Percentiles rank a stretch among this genome's conserved stretches.
Conservation (phyloP, 2,113 vertebrate genomes). For the Amazona vittata region DNA sequence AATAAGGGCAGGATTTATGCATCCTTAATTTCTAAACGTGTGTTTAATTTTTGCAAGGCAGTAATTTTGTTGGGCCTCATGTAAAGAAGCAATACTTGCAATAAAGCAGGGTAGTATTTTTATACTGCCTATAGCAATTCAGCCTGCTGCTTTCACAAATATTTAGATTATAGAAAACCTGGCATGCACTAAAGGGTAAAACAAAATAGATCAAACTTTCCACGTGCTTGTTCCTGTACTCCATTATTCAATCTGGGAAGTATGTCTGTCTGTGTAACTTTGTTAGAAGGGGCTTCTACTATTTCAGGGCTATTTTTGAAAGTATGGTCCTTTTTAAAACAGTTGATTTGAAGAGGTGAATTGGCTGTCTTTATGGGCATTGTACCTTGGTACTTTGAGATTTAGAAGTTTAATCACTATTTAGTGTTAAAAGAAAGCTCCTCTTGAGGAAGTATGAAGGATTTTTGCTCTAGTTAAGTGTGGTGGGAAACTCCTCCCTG, state of each 20-base stretch:
- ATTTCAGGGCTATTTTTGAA: background rate
- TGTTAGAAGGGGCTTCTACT: background rate
- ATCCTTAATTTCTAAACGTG: slow-evolving; percentile 6
- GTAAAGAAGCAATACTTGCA: background rate
- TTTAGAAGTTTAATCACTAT: background rate
- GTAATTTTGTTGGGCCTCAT: background rate
- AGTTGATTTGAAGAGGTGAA: background rate
- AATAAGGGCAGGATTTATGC: background rate
- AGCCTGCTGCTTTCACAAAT: background rate
- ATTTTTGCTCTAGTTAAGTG: background rate
- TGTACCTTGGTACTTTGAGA: background rate
- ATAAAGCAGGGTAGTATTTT: background rate
- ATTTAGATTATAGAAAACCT: slow-evolving; percentile 30
- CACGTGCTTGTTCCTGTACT: slow-evolving; percentile 48
- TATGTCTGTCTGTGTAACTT: slow-evolving; percentile 24
- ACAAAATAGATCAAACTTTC: slow-evolving; percentile 50
- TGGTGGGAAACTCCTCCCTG: background rate
- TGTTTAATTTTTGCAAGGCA: background rate
- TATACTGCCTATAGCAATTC: background rate
- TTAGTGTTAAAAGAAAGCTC: background rate
- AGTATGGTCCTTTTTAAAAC: background rate
- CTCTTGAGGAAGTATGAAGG: background rate
- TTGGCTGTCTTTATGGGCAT: background rate
- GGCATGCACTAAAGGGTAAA: background rate
- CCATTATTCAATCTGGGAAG: slow-evolving; percentile 53